Conservation (phyloP, 2,888 invertebrate species). For the Cepaea hortensis region DNA sequence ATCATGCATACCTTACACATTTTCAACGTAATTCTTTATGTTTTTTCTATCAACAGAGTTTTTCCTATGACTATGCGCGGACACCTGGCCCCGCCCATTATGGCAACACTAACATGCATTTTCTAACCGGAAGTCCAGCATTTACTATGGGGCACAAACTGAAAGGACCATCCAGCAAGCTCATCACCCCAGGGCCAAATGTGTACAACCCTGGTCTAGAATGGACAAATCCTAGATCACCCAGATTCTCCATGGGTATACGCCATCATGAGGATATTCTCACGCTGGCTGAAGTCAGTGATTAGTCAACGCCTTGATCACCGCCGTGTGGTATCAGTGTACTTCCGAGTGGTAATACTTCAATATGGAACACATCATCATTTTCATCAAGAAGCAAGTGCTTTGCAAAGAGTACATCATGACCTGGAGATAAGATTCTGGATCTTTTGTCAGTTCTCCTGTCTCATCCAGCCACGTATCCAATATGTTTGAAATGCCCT, state of each 20-base stretch:
- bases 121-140: slow-evolving; percentile 56
- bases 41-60: slow-evolving; percentile 44
- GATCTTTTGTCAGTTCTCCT: too few relatives aligned
- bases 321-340: not conserved
- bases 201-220: slow-evolving; percentile 58
- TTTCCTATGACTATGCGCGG: slow-evolving; percentile 61
- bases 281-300: slow-evolving; percentile 58
- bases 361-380: too few relatives aligned
- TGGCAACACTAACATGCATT: slow-evolving; percentile 34
- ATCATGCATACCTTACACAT: too few relatives aligned
- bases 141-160: slow-evolving; percentile 58
- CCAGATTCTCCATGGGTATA: slow-evolving; percentile 63
- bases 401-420: too few relatives aligned
- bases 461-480: too few relatives aligned
- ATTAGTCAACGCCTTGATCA: not conserved
- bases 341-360: not conserved
- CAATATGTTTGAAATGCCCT: too few relatives aligned
- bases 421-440: too few relatives aligned
- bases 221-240: slow-evolving; percentile 56
- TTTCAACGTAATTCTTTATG: not conserved
- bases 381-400: too few relatives aligned
- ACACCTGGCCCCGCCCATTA: slow-evolving; percentile 64
- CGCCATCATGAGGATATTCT: slow-evolving; percentile 63
- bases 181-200: slow-evolving; percentile 63
- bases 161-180: slow-evolving; percentile 53